Evolutionary conservation across 2,113 vertebrate genomes (phyloP).

Genomic region (Bombycilla garrulus): DNA sequence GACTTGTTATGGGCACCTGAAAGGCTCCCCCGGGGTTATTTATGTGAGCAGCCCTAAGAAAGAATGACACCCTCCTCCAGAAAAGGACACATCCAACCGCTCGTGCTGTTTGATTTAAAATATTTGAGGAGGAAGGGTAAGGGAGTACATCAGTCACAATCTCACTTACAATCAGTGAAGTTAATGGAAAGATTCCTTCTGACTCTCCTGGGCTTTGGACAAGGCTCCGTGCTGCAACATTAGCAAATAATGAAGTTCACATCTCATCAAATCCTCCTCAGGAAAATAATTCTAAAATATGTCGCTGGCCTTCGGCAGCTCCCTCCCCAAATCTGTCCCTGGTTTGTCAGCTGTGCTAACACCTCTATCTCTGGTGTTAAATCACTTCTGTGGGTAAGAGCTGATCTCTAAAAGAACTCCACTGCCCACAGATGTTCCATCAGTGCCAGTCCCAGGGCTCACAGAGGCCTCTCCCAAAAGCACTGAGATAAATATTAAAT

Average conservation of each 20-base stretch:
- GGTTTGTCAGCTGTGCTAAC: background rate
- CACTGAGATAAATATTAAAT: background rate
- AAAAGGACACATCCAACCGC: background rate
- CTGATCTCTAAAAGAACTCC: background rate
- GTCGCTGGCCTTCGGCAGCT: background rate
- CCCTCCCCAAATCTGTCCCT: background rate
- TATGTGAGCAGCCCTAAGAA: background rate
- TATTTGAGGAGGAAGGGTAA: background rate
- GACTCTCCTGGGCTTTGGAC: slow-evolving; percentile 28
- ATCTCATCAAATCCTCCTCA: background rate
- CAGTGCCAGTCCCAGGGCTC: background rate
- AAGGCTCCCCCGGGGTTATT: background rate
- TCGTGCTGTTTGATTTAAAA: slow-evolving; percentile 2
- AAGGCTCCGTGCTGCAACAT: background rate
- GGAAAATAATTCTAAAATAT: background rate
- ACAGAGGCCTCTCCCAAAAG: background rate
- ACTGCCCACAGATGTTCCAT: accelerated
- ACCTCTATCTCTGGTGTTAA: background rate
- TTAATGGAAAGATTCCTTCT: slow-evolving; percentile 54
- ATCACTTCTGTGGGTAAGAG: background rate
- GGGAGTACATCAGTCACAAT: slow-evolving; percentile 38
- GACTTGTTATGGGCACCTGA: background rate
- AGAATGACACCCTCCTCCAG: background rate
- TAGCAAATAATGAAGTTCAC: slow-evolving; percentile 35
- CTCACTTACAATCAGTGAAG: background rate